A percentile compares a stretch with the other conserved stretches of the same genome.
Evolutionary conservation across 53 echinoderm and acorn worm genomes (phyloP).

Genomic region (Pentamera pediparva): DNA sequence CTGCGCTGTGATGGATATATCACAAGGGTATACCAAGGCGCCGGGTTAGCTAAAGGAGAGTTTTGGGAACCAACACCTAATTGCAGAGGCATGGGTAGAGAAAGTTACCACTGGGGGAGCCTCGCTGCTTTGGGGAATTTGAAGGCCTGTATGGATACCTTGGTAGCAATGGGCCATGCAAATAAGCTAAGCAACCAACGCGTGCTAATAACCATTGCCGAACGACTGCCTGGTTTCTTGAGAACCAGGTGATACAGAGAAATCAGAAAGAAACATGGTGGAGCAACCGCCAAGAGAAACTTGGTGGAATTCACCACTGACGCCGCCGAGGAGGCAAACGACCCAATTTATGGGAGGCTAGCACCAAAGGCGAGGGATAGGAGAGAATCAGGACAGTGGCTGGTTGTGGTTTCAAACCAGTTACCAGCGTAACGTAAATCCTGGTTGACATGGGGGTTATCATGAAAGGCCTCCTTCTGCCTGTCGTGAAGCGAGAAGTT

Average conservation of each 20-base stretch:
- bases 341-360: slow-evolving; percentile 13
- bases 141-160: too few species aligned
- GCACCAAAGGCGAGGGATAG: neutral
- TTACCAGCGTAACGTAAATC: too few species aligned
- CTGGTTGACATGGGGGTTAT: too few species aligned
- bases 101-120: neutral
- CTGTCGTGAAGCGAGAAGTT: too few species aligned
- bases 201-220: neutral
- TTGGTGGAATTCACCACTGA: neutral
- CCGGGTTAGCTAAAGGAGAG: neutral
- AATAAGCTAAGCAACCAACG: slow-evolving; percentile 27
- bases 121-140: too few species aligned
- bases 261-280: neutral
- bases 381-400: too few species aligned
- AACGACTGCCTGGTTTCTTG: slow-evolving; percentile 20
- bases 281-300: neutral
- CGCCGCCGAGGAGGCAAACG: slow-evolving; percentile 13
- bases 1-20: neutral
- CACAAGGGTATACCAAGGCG: neutral
- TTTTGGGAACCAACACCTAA: neutral
- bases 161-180: slow-evolving; percentile 25
- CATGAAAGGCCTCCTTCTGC: too few species aligned
- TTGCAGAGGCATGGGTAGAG: slow-evolving; percentile 1
- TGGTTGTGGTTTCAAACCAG: too few species aligned
- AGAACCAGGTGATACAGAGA: slow-evolving; percentile 31